Conservation (phyloP, 2,888 invertebrate genomes). For the Deilephila elpenor region DNA sequence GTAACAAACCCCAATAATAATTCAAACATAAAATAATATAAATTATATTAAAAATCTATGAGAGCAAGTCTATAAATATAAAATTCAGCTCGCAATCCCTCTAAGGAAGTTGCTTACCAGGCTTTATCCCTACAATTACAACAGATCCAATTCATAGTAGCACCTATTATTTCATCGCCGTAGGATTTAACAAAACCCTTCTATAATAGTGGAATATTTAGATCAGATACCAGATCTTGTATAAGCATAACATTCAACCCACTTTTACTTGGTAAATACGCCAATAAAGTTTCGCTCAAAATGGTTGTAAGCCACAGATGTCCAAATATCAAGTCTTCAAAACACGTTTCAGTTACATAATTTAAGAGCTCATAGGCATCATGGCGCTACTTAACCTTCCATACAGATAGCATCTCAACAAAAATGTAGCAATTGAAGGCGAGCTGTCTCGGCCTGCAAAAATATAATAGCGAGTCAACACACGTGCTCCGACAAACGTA, state of each 20-base stretch:
- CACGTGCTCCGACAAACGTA: constrained; percentile 68
- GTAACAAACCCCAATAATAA: too few relatives aligned
- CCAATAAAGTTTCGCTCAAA: neutral
- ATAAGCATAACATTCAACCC: neutral
- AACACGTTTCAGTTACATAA: constrained; percentile 32
- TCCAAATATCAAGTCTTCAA: constrained; percentile 1
- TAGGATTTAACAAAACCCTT: too few relatives aligned
- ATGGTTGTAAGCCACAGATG: neutral
- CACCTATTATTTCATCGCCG: too few relatives aligned
- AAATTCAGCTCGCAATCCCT: too few relatives aligned
- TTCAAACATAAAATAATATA: too few relatives aligned
- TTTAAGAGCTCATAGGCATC: constrained; percentile 40
- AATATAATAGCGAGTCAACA: constrained; percentile 72
- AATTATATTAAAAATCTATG: too few relatives aligned
- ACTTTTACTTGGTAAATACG: neutral
- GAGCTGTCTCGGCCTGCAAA: constrained; percentile 56
- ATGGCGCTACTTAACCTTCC: constrained; percentile 54
- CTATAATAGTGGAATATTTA: too few relatives aligned
- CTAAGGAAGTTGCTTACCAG: too few relatives aligned
- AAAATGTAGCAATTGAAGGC: constrained; percentile 65
- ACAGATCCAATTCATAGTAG: too few relatives aligned
- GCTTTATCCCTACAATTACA: too few relatives aligned
- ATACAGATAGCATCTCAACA: constrained; percentile 54
- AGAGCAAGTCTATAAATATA: too few relatives aligned
- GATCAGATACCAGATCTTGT: too few relatives aligned